phyloP scores from a whole-genome alignment of 2,113 vertebrate genomes.

The Microtus oregoni region DNA sequence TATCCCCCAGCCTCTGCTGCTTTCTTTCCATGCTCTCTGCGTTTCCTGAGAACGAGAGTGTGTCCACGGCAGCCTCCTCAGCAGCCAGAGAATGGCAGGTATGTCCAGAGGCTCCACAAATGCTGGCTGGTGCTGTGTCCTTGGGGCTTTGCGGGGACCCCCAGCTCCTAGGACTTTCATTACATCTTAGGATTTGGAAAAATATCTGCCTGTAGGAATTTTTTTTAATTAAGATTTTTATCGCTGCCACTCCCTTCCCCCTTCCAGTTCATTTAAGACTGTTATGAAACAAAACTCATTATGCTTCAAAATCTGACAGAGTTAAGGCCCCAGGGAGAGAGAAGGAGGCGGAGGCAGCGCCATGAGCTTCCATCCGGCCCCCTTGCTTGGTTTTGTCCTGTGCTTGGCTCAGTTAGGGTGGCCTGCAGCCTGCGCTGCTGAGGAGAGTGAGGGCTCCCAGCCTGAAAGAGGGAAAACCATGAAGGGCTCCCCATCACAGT shows the following conservation, averaged over 20 bases:
- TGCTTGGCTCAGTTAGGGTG: background rate
- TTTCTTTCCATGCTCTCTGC: background rate
- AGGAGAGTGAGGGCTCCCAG: background rate
- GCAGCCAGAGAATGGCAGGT: background rate
- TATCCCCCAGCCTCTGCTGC: background rate
- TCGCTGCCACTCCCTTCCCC: slow-evolving; percentile 73
- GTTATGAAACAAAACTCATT: slow-evolving; percentile 84
- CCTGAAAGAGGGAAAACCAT: background rate
- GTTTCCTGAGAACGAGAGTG: background rate
- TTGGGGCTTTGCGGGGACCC: background rate
- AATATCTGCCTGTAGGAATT: slow-evolving; percentile 75
- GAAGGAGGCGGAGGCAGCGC: background rate
- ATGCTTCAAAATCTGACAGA: slow-evolving; percentile 74
- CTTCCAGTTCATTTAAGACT: slow-evolving; percentile 79
- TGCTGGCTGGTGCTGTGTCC: background rate
- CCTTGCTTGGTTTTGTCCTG: background rate
- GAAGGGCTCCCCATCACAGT: background rate
- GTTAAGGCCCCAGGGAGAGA: slow-evolving; percentile 68
- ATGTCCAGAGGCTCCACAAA: background rate
- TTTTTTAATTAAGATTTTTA: slow-evolving; percentile 83
- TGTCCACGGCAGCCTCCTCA: background rate
- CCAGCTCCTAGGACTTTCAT: slow-evolving; percentile 43
- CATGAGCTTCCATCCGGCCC: background rate
- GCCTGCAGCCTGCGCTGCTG: background rate
- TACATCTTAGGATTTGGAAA: slow-evolving; percentile 65